These are phyloP conservation scores for Eriosoma lanigerum DNA, from an alignment of 1,140 invertebrate species.

Conservation along the genomic window DNA sequence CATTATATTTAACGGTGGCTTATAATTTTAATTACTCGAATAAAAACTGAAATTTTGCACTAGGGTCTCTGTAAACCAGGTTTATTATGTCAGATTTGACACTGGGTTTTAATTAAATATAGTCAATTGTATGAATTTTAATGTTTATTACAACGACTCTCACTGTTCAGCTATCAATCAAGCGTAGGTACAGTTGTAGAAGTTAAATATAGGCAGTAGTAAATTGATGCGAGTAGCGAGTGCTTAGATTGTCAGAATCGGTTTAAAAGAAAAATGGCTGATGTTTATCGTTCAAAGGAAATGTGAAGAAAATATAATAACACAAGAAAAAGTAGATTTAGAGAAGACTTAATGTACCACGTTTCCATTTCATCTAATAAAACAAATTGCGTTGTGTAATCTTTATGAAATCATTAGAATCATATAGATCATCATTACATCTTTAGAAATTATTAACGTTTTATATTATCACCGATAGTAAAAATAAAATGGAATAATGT, in stretches of 20 bases:
- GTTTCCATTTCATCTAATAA: slow-evolving; percentile 29
- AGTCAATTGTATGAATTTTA: background rate
- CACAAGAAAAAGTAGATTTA: background rate
- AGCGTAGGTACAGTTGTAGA: background rate
- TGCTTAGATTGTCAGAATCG: background rate
- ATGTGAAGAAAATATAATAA: background rate
- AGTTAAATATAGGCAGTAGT: background rate
- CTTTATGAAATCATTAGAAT: slow-evolving; percentile 1
- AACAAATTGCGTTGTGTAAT: slow-evolving; percentile 17
- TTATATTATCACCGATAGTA: too few species aligned
- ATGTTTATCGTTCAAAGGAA: slow-evolving; percentile 15
- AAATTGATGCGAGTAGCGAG: background rate
- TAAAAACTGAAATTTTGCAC: background rate
- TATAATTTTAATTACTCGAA: slow-evolving; percentile 37
- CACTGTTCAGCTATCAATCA: background rate
- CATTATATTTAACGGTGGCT: background rate
- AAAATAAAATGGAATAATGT: background rate
- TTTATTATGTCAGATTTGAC: slow-evolving; percentile 35
- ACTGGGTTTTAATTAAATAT: slow-evolving; percentile 40
- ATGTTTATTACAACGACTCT: background rate
- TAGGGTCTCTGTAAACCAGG: background rate
- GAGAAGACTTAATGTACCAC: background rate
- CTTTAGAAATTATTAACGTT: background rate
- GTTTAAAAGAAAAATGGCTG: slow-evolving; percentile 5
- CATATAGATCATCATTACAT: too few species aligned